phyloP scores from a whole-genome alignment of 1,140 invertebrate species.

The Neuroterus valhalla region DNA sequence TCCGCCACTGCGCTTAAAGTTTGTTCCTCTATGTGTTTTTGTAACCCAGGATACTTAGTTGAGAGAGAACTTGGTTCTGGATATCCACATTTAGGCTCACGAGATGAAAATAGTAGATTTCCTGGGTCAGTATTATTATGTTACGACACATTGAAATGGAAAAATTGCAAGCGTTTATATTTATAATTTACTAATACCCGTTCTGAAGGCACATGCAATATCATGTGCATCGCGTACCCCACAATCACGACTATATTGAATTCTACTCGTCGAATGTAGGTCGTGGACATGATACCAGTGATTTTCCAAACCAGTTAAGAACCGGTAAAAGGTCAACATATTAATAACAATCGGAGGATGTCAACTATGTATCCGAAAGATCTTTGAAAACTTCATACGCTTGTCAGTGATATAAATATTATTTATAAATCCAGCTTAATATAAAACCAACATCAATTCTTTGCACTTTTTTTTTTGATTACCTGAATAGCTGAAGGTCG shows the following conservation, averaged over 20 bases:
- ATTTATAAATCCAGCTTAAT: too few species aligned
- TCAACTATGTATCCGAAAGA: too few species aligned
- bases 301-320: background rate
- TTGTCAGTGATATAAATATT: too few species aligned
- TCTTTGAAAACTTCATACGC: too few species aligned
- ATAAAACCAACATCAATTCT: too few species aligned
- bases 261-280: conserved; percentile 8
- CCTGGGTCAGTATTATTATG: background rate
- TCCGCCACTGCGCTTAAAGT: too few species aligned
- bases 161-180: background rate
- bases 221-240: background rate
- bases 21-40: too few species aligned
- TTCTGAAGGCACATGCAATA: background rate
- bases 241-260: conserved; percentile 11
- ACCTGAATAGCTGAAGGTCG: too few species aligned
- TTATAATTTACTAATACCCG: conserved; percentile 10
- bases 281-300: background rate
- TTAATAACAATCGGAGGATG: background rate
- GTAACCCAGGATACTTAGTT: too few species aligned
- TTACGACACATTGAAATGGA: background rate
- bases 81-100: too few species aligned
- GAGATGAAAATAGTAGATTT: background rate
- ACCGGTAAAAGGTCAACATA: background rate
- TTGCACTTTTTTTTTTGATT: too few species aligned
- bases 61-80: too few species aligned